phyloP scores from a whole-genome alignment of 2,888 invertebrate species.

The Clunio marinus region DNA sequence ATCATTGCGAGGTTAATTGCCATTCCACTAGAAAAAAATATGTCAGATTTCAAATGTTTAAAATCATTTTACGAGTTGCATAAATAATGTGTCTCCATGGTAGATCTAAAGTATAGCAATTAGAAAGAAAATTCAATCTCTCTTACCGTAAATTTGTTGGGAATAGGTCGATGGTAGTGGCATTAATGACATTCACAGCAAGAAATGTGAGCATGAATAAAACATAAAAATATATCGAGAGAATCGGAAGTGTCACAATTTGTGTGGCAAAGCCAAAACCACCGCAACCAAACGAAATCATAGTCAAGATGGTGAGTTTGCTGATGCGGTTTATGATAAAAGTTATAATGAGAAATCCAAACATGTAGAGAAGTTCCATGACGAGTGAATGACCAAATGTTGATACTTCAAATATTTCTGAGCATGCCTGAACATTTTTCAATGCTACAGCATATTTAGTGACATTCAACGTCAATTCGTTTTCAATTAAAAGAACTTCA shows the following conservation, averaged over 20 bases:
- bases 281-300: conserved; percentile 44
- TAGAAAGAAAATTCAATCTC: not conserved
- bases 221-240: conserved; percentile 45
- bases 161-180: conserved; percentile 47
- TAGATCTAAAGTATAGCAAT: too few species aligned
- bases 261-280: conserved; percentile 43
- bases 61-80: conserved; percentile 28
- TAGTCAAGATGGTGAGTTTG: conserved; percentile 44
- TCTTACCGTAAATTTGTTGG: conserved; percentile 47
- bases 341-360: conserved; percentile 46
- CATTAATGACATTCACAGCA: conserved; percentile 46
- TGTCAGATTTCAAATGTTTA: too few species aligned
- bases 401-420: conserved; percentile 45
- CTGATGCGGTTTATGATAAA: conserved; percentile 45
- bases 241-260: conserved; percentile 43
- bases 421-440: conserved; percentile 40
- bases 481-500: conserved; percentile 43
- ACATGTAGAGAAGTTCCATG: conserved; percentile 45
- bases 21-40: conserved; percentile 47
- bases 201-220: conserved; percentile 41
- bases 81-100: too few species aligned
- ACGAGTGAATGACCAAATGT: conserved; percentile 45
- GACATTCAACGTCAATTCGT: conserved; percentile 41
- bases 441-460: not conserved
- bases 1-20: conserved; percentile 52